A percentile compares a stretch with the other conserved stretches of the same genome.
phyloP scores from a whole-genome alignment of 2,797 vertebrate genomes.

The Molothrus ater region DNA sequence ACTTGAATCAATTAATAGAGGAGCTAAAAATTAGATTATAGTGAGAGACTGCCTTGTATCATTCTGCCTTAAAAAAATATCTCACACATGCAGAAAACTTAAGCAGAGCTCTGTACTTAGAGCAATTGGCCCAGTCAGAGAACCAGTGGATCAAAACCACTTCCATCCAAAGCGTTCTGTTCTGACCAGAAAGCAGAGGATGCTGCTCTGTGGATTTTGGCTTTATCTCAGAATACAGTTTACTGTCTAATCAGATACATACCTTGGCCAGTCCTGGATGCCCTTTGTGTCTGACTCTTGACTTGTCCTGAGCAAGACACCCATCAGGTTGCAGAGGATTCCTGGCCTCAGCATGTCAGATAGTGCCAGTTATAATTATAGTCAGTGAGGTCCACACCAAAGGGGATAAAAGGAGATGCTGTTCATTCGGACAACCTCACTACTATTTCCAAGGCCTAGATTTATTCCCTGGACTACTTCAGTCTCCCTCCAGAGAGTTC shows the following conservation, averaged over 20 bases:
- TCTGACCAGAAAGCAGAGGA: neutral
- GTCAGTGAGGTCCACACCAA: slow-evolving; percentile 66
- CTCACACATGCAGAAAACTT: neutral
- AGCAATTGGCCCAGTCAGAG: neutral
- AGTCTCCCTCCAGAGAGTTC: slow-evolving; percentile 73
- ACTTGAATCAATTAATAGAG: neutral
- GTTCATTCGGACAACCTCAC: slow-evolving; percentile 75
- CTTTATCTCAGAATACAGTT: neutral
- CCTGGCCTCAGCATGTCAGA: slow-evolving; percentile 50
- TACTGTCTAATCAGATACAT: neutral
- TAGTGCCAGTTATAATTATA: slow-evolving; percentile 75
- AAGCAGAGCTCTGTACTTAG: neutral
- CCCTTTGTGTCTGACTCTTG: neutral
- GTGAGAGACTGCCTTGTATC: neutral
- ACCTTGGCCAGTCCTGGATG: neutral
- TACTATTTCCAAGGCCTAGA: slow-evolving; percentile 67
- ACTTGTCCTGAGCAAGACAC: slow-evolving; percentile 32
- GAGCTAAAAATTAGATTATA: neutral
- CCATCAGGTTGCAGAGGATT: slow-evolving; percentile 72
- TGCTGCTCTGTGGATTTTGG: neutral
- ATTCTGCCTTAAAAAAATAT: neutral
- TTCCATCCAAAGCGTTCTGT: neutral
- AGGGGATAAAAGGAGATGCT: slow-evolving; percentile 76
- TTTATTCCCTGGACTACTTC: slow-evolving; percentile 74
- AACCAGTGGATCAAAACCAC: neutral